Base-by-base conservation (phyloP, 2,888 invertebrate genomes). In the Unio delphinus region DNA sequence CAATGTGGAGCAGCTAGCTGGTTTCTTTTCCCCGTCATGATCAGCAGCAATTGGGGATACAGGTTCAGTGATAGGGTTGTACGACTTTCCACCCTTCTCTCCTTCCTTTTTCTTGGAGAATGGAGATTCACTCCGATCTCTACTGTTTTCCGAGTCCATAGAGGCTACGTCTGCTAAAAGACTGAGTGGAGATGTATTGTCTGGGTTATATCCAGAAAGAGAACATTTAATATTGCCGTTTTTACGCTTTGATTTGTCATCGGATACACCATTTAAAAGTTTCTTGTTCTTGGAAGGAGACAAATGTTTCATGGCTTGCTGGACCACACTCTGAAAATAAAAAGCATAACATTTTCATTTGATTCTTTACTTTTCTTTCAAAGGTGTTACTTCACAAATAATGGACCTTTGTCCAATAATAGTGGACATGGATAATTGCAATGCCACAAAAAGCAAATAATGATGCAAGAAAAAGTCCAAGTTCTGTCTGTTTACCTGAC, bases 1-100 rank as follows among this genome's bases (percentile, higher is more conserved):
- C 18, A 96, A 90, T 0, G 95, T 95, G 0, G 95, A 95, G 90
- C 94, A 95, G 89, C 94, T 94, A 28, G 81, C 72, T 26, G 81
- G 79, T 55, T 79, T 80, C 69, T 87, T 86, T 70, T 85, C 85
- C 18, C 71, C 67, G 5, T 64, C 60, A 59, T 68, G 66, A 15
- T 77, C 76, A 23, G 78, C 78, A 23, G 76, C 78, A 30, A 79
- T 78, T 11, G 81, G 81, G 6, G 81, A 81, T 17, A 81, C 81
- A 1, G 81, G 81, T 61, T 81, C 81, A 5, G 81, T 81, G 65
- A 81, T 81, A n/a, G 81, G 81, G 64, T 72, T 81, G 54, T 78
- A 77, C 1, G 80, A 78, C 65, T 83, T 85, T 20, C 79, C 77
- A 56, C 79, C 75, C 64, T 75, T 80, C 61, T 81, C 81, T 26